Evolutionary conservation across 2,797 vertebrate species (phyloP).

Genomic region (Galagoides demidoff): DNA sequence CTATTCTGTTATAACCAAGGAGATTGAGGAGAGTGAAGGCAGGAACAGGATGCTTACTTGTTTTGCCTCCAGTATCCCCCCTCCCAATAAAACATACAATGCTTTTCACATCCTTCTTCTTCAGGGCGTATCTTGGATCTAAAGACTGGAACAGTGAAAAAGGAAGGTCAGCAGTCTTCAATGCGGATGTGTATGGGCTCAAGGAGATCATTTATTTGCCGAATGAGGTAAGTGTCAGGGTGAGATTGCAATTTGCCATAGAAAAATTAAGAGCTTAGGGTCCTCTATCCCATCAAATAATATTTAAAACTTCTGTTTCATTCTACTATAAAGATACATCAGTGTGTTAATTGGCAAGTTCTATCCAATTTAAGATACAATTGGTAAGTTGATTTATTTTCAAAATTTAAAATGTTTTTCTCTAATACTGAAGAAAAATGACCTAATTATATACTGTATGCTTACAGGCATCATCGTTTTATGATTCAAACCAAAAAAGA

Average conservation of each 20-base stretch:
- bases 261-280: neutral
- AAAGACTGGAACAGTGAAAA: constrained; percentile 98
- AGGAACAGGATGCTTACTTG: neutral
- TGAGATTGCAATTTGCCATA: constrained; percentile 1
- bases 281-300: too few relatives aligned
- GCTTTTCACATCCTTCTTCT: neutral
- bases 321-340: too few relatives aligned
- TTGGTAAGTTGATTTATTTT: too few relatives aligned
- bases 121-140: constrained; percentile 97
- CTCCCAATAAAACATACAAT: neutral
- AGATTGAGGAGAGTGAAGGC: neutral
- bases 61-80: neutral
- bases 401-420: too few relatives aligned
- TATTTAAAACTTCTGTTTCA: too few relatives aligned
- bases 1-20: neutral
- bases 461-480: too few relatives aligned
- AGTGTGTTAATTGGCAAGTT: too few relatives aligned
- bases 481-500: too few relatives aligned
- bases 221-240: constrained; percentile 93
- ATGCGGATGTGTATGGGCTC: constrained; percentile 98
- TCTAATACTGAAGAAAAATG: too few relatives aligned
- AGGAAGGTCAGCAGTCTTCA: constrained; percentile 96
- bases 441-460: too few relatives aligned
- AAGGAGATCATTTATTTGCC: constrained; percentile 97
- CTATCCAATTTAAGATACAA: too few relatives aligned